Base-by-base conservation (phyloP, 2,797 vertebrate species). In the Melanotaenia boesemani region DNA sequence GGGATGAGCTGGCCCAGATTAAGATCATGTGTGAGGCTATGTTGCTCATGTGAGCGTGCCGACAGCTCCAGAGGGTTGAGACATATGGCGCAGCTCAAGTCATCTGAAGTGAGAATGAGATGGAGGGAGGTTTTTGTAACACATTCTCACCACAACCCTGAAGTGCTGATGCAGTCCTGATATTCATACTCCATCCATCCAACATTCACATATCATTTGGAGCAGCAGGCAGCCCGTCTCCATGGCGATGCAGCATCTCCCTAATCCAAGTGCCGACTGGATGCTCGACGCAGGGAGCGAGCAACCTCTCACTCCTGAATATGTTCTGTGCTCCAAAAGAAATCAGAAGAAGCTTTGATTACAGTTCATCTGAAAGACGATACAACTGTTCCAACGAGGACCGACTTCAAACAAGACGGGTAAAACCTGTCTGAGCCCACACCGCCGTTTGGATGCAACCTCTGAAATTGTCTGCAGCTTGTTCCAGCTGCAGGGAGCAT, bases 201-300 rank as follows among this genome's bases (percentile, higher is more conserved):
- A 32, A 61, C 86, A 82, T 70, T 60, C 80, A 81, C 54, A 46
- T 67, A 66, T 83, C 81, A 81, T 39, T 63, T 24, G 63, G 74
- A 74, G 67, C 9, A 28, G 79, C 61, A 79, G 80, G 80, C 55
- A 22, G 63, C 67, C 44, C 6, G 74, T 89, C 80, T 74, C 85
- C 90, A 88, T 88, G 86, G 79, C 72, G 22, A 88, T 82, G 68
- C 77, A 54, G 77, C 81, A 80, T 77, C 85, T 74, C 50, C 41
- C 54, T 75, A 78, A 62, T 70, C 67, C 63, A 16, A 46, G 58
- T 32, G 64, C 46, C 24, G 63, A 76, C 55, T 64, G 73, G 72
- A 76, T 85, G 60, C 37, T 62, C 13, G 0, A 37, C 0, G 5
- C 15, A 18, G 37, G 28, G 28, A 28, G 4, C 62, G 65, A 73